Evolutionary conservation across 2,797 vertebrate species (phyloP), one percentile per base, ranked within the genome.

Genomic region (Pangasius krempfi): DNA sequence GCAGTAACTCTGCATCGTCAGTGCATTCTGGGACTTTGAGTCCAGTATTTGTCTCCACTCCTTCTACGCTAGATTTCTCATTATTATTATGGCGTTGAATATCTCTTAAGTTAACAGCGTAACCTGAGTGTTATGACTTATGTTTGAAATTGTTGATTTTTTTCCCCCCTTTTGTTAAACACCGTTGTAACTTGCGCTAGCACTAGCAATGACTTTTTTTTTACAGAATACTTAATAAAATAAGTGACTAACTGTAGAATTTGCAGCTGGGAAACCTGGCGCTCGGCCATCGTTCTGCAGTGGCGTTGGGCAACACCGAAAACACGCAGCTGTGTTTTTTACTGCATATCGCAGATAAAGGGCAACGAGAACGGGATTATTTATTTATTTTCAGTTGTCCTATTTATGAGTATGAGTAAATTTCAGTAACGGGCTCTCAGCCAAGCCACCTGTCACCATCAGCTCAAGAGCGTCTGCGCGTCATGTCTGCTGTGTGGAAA

Each of bases 391-490:
- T n/a, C 47, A 30, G 6, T 78, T 18, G 50, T 54, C 4, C 30
- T 54, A 30, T 52, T 79, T 56, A 79, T 56, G n/a, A 78, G 27
- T 12, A 16, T 7, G 47, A 13, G 72, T 22, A 27, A 13, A 47
- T 79, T 54, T 79, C 14, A 7, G 14, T n/a, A 75, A 50, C 18
- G 1, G n/a, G 64, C n/a, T 8, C 68, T 72, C 33, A 22, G 68
- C 68, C 7, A 27, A 40, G 68, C 68, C 33, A 47, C 72, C 72
- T 27, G 40, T 64, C 62, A n/a, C 9, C 7, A 25, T 44, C 20
- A 0, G 9, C 20, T 44, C 37, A 18, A 22, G 0, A 25, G 4
- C 0, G 20, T 73, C 20, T 25, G 20, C 3, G 9, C 2, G 37
- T 72, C 70, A 7, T 6, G 14, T 70, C 66, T 68, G 13, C 66